Percentiles rank a stretch among this genome's conserved stretches.
Conservation (phyloP, 2,888 invertebrate species). For the Tholera decimalis region DNA sequence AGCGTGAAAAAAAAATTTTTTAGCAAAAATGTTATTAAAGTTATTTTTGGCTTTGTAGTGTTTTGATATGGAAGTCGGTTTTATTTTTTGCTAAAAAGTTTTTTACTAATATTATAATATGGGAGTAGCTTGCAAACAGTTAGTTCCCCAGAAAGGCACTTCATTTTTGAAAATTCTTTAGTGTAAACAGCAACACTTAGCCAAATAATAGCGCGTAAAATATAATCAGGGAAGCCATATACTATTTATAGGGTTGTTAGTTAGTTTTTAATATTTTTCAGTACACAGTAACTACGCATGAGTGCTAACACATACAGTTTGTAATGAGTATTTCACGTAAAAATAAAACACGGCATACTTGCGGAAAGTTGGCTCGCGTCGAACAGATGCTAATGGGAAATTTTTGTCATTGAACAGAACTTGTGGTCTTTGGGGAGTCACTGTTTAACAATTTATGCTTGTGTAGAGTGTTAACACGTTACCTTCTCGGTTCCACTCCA, state of each 20-base stretch:
- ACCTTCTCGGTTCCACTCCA: constrained; percentile 61
- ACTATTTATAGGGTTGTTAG: neutral
- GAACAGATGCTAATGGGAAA: constrained; percentile 73
- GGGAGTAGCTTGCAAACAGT: constrained; percentile 13
- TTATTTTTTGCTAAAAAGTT: no score
- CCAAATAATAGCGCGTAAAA: constrained; percentile 1
- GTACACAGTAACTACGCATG: constrained; percentile 11
- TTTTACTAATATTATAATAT: constrained; percentile 71
- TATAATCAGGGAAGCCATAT: neutral
- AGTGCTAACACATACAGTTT: constrained; percentile 3
- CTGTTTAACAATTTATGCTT: constrained; percentile 72
- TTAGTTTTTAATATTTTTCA: constrained; percentile 2
- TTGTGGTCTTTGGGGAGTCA: constrained; percentile 66
- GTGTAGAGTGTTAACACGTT: constrained; percentile 69
- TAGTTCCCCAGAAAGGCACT: constrained; percentile 27
- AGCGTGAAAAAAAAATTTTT: no score
- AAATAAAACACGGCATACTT: constrained; percentile 42
- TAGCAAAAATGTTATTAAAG: no score
- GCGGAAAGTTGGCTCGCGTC: constrained; percentile 42
- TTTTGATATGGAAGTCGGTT: no score
- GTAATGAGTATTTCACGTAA: constrained; percentile 46
- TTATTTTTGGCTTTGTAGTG: no score
- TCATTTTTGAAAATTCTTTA: constrained; percentile 20
- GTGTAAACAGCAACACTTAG: no score
- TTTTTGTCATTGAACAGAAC: constrained; percentile 71